Conservation (phyloP, 2,888 invertebrate genomes). For the Stenchaetothrips biformis region DNA sequence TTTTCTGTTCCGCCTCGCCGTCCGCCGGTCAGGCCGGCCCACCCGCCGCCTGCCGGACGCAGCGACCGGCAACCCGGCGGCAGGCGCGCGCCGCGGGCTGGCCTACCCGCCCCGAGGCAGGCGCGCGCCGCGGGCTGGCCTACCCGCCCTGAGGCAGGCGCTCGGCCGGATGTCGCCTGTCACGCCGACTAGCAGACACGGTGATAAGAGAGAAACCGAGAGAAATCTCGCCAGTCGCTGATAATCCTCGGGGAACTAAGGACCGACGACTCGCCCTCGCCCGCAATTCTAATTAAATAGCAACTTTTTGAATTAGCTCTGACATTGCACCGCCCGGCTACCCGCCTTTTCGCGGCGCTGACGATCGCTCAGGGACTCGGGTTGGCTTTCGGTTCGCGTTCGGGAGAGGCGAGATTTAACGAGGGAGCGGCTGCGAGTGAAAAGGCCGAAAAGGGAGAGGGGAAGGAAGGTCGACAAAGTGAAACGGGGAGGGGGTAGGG, state of each 20-base stretch:
- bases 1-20: not conserved
- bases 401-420: not conserved
- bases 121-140: not conserved
- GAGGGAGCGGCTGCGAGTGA: not conserved
- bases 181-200: not conserved
- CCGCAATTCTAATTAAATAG: conserved; percentile 1
- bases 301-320: conserved; percentile 19
- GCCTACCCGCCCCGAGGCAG: not conserved
- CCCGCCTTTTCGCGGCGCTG: not conserved
- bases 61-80: not conserved
- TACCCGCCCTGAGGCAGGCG: not conserved
- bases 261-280: not conserved
- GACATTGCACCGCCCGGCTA: not conserved
- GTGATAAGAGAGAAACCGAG: not conserved
- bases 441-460: not conserved
- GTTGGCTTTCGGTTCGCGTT: not conserved
- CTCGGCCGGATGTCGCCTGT: not conserved
- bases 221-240: not conserved
- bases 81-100: not conserved
- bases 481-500: not conserved
- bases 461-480: not conserved
- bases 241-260: not conserved
- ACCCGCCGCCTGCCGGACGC: not conserved
- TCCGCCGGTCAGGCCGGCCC: not conserved
- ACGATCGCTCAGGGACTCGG: not conserved